Base-by-base conservation (phyloP, 2,113 vertebrate genomes). In the Candoia aspera region DNA sequence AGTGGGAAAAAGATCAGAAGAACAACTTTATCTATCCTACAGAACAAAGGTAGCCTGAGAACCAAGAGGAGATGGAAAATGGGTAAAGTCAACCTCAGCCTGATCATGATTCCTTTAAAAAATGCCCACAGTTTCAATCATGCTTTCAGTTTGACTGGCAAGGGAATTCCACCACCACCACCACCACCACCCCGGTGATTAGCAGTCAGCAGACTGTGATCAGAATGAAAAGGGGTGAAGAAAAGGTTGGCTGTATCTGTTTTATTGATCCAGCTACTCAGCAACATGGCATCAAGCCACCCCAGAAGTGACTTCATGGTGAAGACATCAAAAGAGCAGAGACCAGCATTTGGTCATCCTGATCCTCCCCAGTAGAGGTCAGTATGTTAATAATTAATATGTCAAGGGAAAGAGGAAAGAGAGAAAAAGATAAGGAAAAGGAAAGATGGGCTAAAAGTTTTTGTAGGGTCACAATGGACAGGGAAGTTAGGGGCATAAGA, bases 321-420 rank as follows among this genome's bases (percentile, higher is more conserved):
- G 21, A 49, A 13, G 15, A 85, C 88, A 94, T 19, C 37, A 17
- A 55, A 84, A 68, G 26, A 91, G 83, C 46, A 62, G 6, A 54
- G 86, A 85, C 88, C n/a, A 3, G 23, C 90, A 13, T 24, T 90
- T 90, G 86, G 92, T 94, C 93, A 93, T 94, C 58, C 90, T 92
- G 91, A 89, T n/a, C 73, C 85, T 95, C 91, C 93, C 96, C 96
- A 97, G 95, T 88, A 97, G 94, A 59, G 95, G 94, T 96, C 97
- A 96, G 94, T 95, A 95, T 96, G 64, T 90, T 94, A 95, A 96
- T 95, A 93, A 95, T 53, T 94, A 95, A 95, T 92, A 93, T 0
- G 0, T 49, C 29, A 73, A n/a, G 11, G 11, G 60, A 26, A n/a
- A 2, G 4, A 29, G 11, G 60, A 64, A 11, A 4, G 17, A n/a